phyloP scores from a whole-genome alignment of 2,113 vertebrate genomes.

The Notothenia rossii region DNA sequence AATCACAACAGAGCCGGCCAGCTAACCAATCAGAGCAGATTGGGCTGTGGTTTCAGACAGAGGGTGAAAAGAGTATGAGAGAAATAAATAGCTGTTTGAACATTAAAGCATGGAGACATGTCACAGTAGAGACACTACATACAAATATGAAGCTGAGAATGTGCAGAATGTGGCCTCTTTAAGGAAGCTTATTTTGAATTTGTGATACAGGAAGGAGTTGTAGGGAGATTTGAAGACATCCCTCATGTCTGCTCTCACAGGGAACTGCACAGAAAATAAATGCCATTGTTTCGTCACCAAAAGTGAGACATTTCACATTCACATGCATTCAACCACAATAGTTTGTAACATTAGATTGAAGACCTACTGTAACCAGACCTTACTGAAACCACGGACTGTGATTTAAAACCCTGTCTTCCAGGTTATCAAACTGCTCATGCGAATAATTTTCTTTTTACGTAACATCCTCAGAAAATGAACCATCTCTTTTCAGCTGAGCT shows the following conservation, averaged over 20 bases:
- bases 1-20: too few species aligned
- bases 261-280: neutral
- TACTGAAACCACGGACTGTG: too few species aligned
- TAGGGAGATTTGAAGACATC: neutral
- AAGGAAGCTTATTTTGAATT: neutral
- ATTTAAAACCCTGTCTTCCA: neutral
- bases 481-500: conserved; percentile 43
- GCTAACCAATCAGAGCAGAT: too few species aligned
- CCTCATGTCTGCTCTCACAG: neutral
- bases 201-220: neutral
- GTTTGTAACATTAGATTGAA: neutral
- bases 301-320: neutral
- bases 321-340: neutral
- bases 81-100: too few species aligned
- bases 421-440: neutral
- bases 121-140: too few species aligned
- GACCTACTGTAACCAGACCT: neutral
- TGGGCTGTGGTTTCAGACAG: too few species aligned
- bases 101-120: too few species aligned
- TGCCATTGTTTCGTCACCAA: conserved; percentile 12
- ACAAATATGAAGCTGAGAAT: too few species aligned
- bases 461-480: conserved; percentile 2
- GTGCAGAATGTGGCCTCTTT: too few species aligned
- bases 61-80: too few species aligned
- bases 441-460: neutral